These are phyloP conservation scores for Mesorhabditis spiculigera DNA, from an alignment of 2,888 invertebrate species.

Conservation along the genomic window DNA sequence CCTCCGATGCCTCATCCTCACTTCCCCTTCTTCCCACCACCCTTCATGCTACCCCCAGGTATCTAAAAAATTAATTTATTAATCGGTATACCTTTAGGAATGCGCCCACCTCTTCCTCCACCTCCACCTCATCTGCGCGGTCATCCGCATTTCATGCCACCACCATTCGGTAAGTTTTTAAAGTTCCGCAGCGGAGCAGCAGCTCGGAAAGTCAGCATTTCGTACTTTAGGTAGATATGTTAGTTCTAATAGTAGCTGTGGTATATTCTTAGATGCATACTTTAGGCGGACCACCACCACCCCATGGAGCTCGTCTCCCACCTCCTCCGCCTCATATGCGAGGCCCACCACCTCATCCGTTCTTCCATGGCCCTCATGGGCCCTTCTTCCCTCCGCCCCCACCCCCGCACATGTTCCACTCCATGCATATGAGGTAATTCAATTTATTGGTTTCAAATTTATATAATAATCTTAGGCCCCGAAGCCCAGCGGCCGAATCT, in stretches of 20 bases:
- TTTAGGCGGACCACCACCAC: slow-evolving; percentile 7
- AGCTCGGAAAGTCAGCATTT: too few relatives aligned
- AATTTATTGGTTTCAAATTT: neutral
- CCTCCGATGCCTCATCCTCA: slow-evolving; percentile 23
- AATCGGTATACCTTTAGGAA: neutral
- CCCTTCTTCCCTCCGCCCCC: slow-evolving; percentile 1
- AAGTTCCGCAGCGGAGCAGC: too few relatives aligned
- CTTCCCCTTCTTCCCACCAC: slow-evolving; percentile 17
- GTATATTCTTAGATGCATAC: too few relatives aligned
- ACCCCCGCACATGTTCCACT: slow-evolving; percentile 14
- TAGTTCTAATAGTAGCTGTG: too few relatives aligned
- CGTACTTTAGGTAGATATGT: too few relatives aligned
- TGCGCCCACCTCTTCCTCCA: slow-evolving; percentile 51
- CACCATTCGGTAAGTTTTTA: too few relatives aligned
- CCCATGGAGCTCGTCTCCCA: too few relatives aligned
- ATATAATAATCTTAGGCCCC: neutral
- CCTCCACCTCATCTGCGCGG: too few relatives aligned
- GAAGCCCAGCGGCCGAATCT: slow-evolving; percentile 2
- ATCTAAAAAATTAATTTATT: too few relatives aligned
- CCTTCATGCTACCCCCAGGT: neutral
- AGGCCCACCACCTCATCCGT: slow-evolving; percentile 17
- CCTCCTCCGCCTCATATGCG: slow-evolving; percentile 12
- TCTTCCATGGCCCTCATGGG: slow-evolving; percentile 3
- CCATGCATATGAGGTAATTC: too few relatives aligned
- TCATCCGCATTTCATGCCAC: too few relatives aligned